Evolutionary conservation across 2,797 vertebrate genomes (phyloP).

Genomic region (Sebastes taczanowskii): DNA sequence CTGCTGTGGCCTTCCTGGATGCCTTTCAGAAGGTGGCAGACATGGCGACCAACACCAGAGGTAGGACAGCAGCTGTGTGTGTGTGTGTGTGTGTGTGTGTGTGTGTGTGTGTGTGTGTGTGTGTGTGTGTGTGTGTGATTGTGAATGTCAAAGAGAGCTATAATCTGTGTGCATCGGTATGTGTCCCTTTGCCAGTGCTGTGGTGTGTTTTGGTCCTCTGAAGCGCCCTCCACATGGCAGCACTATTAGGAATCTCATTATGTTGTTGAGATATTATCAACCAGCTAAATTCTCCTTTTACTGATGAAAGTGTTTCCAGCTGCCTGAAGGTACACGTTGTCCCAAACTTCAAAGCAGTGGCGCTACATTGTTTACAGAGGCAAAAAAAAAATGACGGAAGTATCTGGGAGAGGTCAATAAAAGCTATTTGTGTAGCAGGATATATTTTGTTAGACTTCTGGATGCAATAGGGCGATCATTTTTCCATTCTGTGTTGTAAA

Average conservation of each 20-base stretch:
- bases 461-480: neutral
- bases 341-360: constrained; percentile 29
- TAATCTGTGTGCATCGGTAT: neutral
- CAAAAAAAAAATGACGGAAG: neutral
- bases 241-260: constrained; percentile 13
- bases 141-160: neutral
- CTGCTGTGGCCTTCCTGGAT: constrained; percentile 95
- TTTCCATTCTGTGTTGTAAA: neutral
- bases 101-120: neutral
- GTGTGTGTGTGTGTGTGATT: neutral
- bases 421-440: constrained; percentile 2
- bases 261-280: constrained; percentile 41
- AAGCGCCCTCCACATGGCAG: neutral
- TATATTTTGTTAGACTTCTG: neutral
- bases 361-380: constrained; percentile 25
- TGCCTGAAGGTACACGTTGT: constrained; percentile 33
- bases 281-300: neutral
- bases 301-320: constrained; percentile 46
- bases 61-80: constrained; percentile 74
- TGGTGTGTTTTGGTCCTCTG: neutral
- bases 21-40: constrained; percentile 99
- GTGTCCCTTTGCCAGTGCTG: neutral
- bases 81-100: neutral
- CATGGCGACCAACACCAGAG: constrained; percentile 98
- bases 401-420: neutral